Conservation (phyloP, 2,888 invertebrate genomes). For the Camptogramma bilineatum region DNA sequence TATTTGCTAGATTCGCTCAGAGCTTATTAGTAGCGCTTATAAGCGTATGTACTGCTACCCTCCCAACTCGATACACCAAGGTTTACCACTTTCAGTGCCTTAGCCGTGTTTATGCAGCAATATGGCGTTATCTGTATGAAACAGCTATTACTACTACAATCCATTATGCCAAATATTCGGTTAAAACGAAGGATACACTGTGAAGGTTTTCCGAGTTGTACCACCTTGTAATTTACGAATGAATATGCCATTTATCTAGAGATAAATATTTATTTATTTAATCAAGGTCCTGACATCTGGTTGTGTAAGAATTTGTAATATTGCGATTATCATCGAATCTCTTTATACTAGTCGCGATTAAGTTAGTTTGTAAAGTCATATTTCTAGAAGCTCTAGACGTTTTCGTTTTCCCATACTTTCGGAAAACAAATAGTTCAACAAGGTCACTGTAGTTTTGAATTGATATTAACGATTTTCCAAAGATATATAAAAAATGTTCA, state of each 20-base stretch:
- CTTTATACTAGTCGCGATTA: background rate
- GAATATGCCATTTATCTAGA: slow-evolving; percentile 21
- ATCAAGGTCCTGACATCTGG: slow-evolving; percentile 21
- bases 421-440: slow-evolving; percentile 19
- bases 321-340: slow-evolving; percentile 14
- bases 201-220: slow-evolving; percentile 14
- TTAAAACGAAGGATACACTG: slow-evolving; percentile 37
- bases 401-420: slow-evolving; percentile 15
- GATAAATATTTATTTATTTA: slow-evolving; percentile 16
- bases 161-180: slow-evolving; percentile 36
- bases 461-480: slow-evolving; percentile 13
- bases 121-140: slow-evolving; percentile 50
- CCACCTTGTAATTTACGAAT: slow-evolving; percentile 5
- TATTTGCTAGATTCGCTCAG: slow-evolving; percentile 63
- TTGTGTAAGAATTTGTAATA: slow-evolving; percentile 23
- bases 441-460: slow-evolving; percentile 18
- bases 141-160: slow-evolving; percentile 54
- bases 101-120: slow-evolving; percentile 59
- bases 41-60: slow-evolving; percentile 59
- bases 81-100: slow-evolving; percentile 79
- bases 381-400: slow-evolving; percentile 10
- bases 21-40: slow-evolving; percentile 62
- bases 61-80: slow-evolving; percentile 77
- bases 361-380: background rate
- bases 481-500: background rate